These are phyloP conservation scores for Indri indri DNA, from an alignment of 2,113 vertebrate species.

Conservation along the genomic window DNA sequence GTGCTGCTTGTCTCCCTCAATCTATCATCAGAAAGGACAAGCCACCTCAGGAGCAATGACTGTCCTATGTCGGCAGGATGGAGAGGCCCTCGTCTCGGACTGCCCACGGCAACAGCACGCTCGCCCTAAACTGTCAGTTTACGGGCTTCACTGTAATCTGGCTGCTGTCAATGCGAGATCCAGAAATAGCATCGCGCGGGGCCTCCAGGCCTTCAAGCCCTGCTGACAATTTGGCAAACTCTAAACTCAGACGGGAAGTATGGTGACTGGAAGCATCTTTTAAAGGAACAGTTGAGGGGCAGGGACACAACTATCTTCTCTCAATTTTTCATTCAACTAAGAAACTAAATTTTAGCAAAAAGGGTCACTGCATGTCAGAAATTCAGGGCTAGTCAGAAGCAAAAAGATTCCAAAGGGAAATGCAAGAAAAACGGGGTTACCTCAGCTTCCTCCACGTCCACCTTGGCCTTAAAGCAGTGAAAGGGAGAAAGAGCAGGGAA, in stretches of 20 bases:
- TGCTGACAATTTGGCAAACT: accelerated
- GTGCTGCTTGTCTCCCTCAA: constrained; percentile 91
- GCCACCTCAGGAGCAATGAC: constrained; percentile 86
- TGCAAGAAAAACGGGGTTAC: not conserved
- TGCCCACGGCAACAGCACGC: constrained; percentile 83
- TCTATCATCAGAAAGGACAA: constrained; percentile 89
- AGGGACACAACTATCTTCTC: not conserved
- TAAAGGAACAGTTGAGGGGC: not conserved
- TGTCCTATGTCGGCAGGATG: constrained; percentile 78
- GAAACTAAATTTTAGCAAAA: not conserved
- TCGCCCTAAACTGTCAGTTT: constrained; percentile 84
- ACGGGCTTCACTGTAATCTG: constrained; percentile 80
- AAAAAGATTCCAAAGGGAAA: constrained; percentile 39
- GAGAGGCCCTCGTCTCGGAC: constrained; percentile 66
- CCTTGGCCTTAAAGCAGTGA: not conserved
- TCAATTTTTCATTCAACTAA: not conserved
- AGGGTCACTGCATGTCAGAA: constrained; percentile 41
- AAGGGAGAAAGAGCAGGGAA: too few species aligned
- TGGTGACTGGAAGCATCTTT: not conserved
- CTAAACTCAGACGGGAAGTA: not conserved
- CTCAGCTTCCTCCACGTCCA: not conserved
- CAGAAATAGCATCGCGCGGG: constrained; percentile 67
- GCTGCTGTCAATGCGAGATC: constrained; percentile 82
- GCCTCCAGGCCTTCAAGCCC: constrained; percentile 66
- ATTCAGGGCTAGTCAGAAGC: not conserved